phyloP scores from a whole-genome alignment of 1,140 invertebrate genomes.

The Lucilia cuprina region DNA sequence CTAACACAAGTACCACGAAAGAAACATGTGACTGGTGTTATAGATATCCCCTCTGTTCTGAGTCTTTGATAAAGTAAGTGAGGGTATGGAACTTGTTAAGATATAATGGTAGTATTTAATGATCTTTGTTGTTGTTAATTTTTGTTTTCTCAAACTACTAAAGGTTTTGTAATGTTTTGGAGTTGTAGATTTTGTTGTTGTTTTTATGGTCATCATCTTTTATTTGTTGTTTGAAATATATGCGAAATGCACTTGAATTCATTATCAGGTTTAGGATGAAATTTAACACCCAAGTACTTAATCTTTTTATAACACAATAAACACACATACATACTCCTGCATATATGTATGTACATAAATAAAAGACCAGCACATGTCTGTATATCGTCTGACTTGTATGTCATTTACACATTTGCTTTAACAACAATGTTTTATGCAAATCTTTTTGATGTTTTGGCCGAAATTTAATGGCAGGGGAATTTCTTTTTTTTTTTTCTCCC shows the following conservation, averaged over 20 bases:
- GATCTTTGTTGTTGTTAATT: neutral
- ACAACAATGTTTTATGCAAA: conserved; percentile 31
- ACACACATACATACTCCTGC: neutral
- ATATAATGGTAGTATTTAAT: conserved; percentile 10
- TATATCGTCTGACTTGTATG: neutral
- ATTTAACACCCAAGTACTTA: conserved; percentile 31
- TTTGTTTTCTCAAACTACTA: too few relatives aligned
- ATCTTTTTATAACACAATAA: neutral
- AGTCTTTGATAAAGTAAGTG: neutral
- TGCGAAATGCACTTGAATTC: conserved; percentile 29
- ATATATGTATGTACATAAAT: neutral
- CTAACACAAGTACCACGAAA: neutral
- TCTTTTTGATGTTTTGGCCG: conserved; percentile 22
- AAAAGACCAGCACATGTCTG: neutral
- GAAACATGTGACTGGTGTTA: too few relatives aligned
- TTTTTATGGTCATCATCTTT: neutral
- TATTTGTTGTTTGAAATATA: conserved; percentile 8
- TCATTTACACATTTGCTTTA: conserved; percentile 24
- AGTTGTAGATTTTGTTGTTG: neutral
- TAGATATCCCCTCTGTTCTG: neutral
- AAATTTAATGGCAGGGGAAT: neutral
- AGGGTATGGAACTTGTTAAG: neutral
- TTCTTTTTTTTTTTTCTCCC: neutral
- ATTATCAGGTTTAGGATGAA: conserved; percentile 29
- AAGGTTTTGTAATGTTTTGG: neutral